These are phyloP conservation scores for Scotopteryx bipunctaria DNA, from an alignment of 2,888 invertebrate species.

Conservation along the genomic window DNA sequence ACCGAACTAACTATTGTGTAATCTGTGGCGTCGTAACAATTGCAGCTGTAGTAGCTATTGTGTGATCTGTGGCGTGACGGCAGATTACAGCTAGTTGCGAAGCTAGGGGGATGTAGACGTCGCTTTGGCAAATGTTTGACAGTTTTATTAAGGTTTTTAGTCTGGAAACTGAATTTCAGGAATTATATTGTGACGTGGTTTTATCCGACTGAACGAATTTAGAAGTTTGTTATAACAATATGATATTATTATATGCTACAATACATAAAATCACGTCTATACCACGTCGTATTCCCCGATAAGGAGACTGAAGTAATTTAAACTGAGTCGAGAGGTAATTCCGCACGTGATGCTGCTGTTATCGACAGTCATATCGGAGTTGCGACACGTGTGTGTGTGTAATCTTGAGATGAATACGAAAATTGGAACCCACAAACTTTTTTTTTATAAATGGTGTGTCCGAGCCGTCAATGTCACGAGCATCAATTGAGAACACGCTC, in stretches of 20 bases:
- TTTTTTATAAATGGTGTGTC: too few species aligned
- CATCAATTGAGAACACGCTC: too few species aligned
- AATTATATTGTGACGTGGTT: neutral
- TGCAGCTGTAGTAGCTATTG: too few species aligned
- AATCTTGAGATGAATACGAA: conserved; percentile 21
- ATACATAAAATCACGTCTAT: too few species aligned
- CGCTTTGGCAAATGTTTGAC: conserved; percentile 15
- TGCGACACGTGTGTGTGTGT: conserved; percentile 27
- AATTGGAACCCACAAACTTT: too few species aligned
- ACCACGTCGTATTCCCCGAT: too few species aligned
- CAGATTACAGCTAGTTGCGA: conserved; percentile 48
- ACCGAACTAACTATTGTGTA: too few species aligned
- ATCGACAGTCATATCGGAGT: conserved; percentile 19
- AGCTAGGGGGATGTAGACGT: conserved; percentile 22
- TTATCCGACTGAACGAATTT: neutral
- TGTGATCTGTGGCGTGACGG: too few species aligned
- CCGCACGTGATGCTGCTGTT: conserved; percentile 42
- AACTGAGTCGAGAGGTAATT: conserved; percentile 44
- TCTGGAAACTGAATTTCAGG: conserved; percentile 10
- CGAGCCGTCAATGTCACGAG: too few species aligned
- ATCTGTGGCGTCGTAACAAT: too few species aligned
- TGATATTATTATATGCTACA: too few species aligned
- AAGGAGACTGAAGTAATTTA: conserved; percentile 38
- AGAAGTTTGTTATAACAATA: too few species aligned
- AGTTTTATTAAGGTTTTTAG: conserved; percentile 16